phyloP scores from a whole-genome alignment of 2,888 invertebrate species.

The Neoscelio sp. region DNA sequence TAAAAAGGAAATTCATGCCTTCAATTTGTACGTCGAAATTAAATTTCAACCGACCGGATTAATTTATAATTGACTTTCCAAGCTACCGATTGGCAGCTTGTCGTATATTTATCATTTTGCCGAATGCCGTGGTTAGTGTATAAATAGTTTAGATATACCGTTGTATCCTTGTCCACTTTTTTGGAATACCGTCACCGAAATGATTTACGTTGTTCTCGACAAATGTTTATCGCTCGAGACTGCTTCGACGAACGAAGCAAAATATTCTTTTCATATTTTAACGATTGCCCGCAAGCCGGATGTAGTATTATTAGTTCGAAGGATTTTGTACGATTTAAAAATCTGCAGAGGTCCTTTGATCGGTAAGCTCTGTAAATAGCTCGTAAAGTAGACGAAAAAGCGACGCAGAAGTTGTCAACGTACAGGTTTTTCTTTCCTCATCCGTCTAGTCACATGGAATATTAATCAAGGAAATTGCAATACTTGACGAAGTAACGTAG shows the following conservation, averaged over 20 bases:
- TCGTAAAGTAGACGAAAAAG: conserved; percentile 22
- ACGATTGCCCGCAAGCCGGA: conserved; percentile 38
- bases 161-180: conserved; percentile 29
- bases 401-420: conserved; percentile 13
- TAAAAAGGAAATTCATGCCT: no score
- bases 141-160: conserved; percentile 10
- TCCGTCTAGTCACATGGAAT: conserved; percentile 54
- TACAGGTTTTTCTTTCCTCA: conserved; percentile 39
- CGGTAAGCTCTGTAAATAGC: conserved; percentile 46
- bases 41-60: conserved; percentile 24
- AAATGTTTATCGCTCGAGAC: not conserved
- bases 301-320: conserved; percentile 51
- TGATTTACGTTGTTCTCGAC: conserved; percentile 10
- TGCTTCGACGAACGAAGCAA: no score
- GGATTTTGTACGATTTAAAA: conserved; percentile 34
- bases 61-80: conserved; percentile 24
- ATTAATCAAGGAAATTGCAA: conserved; percentile 21
- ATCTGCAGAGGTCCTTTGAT: conserved; percentile 32
- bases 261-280: not conserved
- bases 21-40: conserved; percentile 18
- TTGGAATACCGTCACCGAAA: conserved; percentile 19
- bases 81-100: conserved; percentile 27
- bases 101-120: conserved; percentile 24
- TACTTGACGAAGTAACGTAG: no score
- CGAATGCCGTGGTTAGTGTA: not conserved